phyloP scores from a whole-genome alignment of 2,797 vertebrate species.

The Todus mexicanus region DNA sequence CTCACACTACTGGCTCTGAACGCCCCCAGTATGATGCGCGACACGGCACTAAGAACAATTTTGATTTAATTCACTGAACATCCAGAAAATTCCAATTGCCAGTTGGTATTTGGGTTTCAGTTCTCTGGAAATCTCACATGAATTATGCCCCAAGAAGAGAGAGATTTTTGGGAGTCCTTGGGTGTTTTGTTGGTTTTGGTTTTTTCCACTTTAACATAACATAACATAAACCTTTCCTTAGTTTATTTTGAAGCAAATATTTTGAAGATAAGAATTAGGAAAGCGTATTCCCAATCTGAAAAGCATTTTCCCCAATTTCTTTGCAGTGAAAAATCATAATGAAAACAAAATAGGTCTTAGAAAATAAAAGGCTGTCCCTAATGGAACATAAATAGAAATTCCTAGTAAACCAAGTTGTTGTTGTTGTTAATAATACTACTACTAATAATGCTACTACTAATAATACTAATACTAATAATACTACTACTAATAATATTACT shows the following conservation, averaged over 20 bases:
- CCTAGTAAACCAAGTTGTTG: not conserved
- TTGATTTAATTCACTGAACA: not conserved
- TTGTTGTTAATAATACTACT: too few relatives aligned
- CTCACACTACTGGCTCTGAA: not conserved
- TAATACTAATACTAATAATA: too few relatives aligned
- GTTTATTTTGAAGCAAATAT: not conserved
- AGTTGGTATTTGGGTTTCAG: not conserved
- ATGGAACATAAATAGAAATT: not conserved
- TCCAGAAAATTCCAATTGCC: not conserved
- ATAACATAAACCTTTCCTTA: not conserved
- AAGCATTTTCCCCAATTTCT: not conserved
- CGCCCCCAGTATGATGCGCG: fast-evolving
- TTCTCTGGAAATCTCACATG: not conserved
- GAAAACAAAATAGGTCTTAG: not conserved
- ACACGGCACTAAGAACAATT: not conserved
- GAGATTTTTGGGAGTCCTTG: not conserved
- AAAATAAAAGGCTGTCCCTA: not conserved
- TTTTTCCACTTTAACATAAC: not conserved
- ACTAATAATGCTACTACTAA: too few relatives aligned
- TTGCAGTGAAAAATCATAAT: not conserved
- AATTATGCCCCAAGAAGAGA: not conserved
- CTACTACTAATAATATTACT: too few relatives aligned
- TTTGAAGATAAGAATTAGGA: not conserved
- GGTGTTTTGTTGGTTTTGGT: too few relatives aligned
- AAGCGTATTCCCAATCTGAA: too few relatives aligned